Percentiles rank a stretch among this genome's conserved stretches.
phyloP scores from a whole-genome alignment of 2,888 invertebrate species.

The Kuschelorhynchus macadamiae region DNA sequence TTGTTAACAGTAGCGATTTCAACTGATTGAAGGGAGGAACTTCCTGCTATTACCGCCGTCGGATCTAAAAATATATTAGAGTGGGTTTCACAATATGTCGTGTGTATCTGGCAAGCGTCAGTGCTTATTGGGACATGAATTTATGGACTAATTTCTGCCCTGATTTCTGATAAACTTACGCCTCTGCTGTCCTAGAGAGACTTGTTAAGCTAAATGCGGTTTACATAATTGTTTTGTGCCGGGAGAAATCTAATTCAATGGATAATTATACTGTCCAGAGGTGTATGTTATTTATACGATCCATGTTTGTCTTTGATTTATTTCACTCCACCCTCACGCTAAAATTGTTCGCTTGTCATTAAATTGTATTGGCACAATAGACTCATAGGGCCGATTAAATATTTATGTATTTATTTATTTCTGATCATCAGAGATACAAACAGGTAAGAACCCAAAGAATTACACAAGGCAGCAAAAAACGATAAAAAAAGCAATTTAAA shows the following conservation, averaged over 20 bases:
- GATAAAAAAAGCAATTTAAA: too few species aligned
- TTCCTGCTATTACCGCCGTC: not conserved
- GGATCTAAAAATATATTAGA: conserved; percentile 18
- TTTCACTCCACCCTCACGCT: conserved; percentile 19
- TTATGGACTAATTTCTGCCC: conserved; percentile 30
- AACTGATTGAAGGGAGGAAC: too few species aligned
- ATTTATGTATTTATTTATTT: too few species aligned
- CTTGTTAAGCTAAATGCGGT: conserved; percentile 36
- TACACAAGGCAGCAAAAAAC: too few species aligned
- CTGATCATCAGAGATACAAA: too few species aligned
- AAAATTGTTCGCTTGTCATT: conserved; percentile 27
- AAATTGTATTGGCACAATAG: conserved; percentile 17
- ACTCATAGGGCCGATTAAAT: conserved; percentile 2
- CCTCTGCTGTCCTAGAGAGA: conserved; percentile 34
- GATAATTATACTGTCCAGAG: conserved; percentile 41
- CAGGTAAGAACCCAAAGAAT: too few species aligned
- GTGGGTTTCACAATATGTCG: conserved; percentile 7
- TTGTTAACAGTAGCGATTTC: too few species aligned
- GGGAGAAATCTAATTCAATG: conserved; percentile 39
- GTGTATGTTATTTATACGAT: conserved; percentile 34
- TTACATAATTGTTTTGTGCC: conserved; percentile 41
- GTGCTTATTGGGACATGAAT: conserved; percentile 28
- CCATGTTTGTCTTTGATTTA: conserved; percentile 31
- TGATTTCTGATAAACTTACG: conserved; percentile 36
- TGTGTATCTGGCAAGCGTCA: conserved; percentile 22